A percentile compares a stretch with the other conserved stretches of the same genome.
Conservation (phyloP, 2,113 vertebrate genomes). For the Pandion haliaetus region DNA sequence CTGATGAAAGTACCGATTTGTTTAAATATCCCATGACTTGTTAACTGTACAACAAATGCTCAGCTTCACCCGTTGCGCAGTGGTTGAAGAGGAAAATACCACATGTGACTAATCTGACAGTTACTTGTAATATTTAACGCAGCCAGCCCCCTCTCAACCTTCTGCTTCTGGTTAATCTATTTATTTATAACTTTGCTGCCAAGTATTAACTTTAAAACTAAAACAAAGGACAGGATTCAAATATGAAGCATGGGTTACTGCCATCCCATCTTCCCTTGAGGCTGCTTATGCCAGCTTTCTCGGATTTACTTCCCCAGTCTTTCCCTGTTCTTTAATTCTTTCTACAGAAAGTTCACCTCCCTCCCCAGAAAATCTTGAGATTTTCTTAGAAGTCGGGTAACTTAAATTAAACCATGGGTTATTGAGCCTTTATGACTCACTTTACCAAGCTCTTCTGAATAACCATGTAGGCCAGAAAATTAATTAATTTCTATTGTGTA, state of each 20-base stretch:
- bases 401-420: slow-evolving; percentile 1
- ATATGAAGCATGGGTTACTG: background rate
- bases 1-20: background rate
- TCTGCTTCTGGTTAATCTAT: background rate
- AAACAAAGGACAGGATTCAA: background rate
- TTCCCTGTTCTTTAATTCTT: background rate
- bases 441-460: background rate
- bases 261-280: background rate
- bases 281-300: background rate
- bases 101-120: background rate
- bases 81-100: background rate
- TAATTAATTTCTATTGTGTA: slow-evolving; percentile 35
- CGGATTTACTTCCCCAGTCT: background rate
- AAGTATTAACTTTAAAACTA: background rate
- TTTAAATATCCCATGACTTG: background rate
- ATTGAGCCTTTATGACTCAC: slow-evolving; percentile 10
- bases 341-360: background rate
- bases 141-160: background rate
- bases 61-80: background rate
- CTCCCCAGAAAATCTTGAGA: background rate
- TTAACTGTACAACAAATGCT: background rate
- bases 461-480: slow-evolving; percentile 4
- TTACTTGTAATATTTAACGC: background rate
- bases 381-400: background rate
- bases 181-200: background rate